A percentile compares a stretch with the other conserved stretches of the same genome.
Evolutionary conservation across 2,888 invertebrate genomes (phyloP).

Genomic region (Cheilosia vulpina): DNA sequence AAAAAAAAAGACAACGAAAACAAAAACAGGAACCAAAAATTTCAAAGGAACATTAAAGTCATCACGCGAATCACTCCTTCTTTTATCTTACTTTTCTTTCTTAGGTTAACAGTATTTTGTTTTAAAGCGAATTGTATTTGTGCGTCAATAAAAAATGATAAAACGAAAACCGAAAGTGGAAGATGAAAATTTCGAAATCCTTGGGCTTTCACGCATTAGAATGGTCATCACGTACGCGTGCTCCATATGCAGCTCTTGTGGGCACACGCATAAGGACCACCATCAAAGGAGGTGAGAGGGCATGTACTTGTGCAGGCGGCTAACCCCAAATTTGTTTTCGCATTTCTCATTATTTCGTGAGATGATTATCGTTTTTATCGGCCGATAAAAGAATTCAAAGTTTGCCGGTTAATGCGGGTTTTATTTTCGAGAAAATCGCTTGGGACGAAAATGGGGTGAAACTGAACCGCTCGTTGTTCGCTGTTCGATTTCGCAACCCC

Average conservation of each 20-base stretch:
- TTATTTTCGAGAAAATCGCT: slow-evolving; percentile 68
- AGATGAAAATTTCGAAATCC: slow-evolving; percentile 1
- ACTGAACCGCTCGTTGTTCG: slow-evolving; percentile 12
- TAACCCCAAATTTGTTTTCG: slow-evolving; percentile 67
- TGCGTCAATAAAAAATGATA: slow-evolving; percentile 65
- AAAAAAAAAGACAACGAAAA: slow-evolving; percentile 52
- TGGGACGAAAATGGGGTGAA: slow-evolving; percentile 48
- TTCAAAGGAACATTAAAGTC: slow-evolving; percentile 76
- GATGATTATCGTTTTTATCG: slow-evolving; percentile 74
- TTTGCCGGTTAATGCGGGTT: slow-evolving; percentile 64
- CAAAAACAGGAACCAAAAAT: slow-evolving; percentile 57
- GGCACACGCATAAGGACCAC: slow-evolving; percentile 46
- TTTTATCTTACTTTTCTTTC: slow-evolving; percentile 49
- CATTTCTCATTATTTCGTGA: slow-evolving; percentile 72
- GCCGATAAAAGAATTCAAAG: slow-evolving; percentile 74
- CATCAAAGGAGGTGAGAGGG: slow-evolving; percentile 39
- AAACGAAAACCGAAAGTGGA: slow-evolving; percentile 31
- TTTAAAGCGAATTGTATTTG: slow-evolving; percentile 69
- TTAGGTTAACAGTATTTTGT: slow-evolving; percentile 59
- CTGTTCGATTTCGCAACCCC: background rate
- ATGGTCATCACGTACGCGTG: slow-evolving; percentile 64
- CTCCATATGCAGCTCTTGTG: slow-evolving; percentile 52
- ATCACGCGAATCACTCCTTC: slow-evolving; percentile 74
- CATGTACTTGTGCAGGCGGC: slow-evolving; percentile 15
- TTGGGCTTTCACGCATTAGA: slow-evolving; percentile 33